Conservation (phyloP, 2,888 invertebrate species). For the Allolobophora icterica region DNA sequence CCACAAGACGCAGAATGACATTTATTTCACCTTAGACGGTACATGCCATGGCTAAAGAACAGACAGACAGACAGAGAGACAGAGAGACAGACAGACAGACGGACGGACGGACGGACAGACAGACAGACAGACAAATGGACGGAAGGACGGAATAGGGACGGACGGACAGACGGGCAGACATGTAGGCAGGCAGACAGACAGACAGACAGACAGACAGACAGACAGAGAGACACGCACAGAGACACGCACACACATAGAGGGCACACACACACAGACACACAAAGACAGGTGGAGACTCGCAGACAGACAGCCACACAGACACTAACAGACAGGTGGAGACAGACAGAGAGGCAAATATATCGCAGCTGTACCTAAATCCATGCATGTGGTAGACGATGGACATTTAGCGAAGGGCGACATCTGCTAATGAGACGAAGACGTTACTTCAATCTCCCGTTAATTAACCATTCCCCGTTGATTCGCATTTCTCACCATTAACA, state of each 20-base stretch:
- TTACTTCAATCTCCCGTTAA: neutral
- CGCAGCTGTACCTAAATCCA: neutral
- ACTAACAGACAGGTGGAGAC: too few species aligned
- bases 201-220: too few species aligned
- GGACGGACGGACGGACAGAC: neutral
- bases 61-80: neutral
- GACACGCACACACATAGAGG: too few species aligned
- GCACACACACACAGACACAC: too few species aligned
- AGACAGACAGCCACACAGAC: too few species aligned
- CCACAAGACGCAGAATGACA: neutral
- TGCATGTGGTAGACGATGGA: neutral
- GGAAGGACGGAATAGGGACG: too few species aligned
- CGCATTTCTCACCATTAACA: slow-evolving; percentile 17
- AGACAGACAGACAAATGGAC: too few species aligned
- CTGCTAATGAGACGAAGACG: neutral
- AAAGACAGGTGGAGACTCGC: too few species aligned
- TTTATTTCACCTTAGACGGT: neutral
- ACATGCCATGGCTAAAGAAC: neutral
- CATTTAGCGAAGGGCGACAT: neutral
- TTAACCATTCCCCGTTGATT: neutral
- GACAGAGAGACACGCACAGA: too few species aligned
- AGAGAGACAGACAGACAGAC: neutral
- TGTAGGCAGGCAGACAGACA: too few species aligned
- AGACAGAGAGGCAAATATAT: neutral
- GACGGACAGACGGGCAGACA: too few species aligned